These are phyloP conservation scores for Oscheius sp. DNA, from an alignment of 2,888 invertebrate species.

Conservation along the genomic window DNA sequence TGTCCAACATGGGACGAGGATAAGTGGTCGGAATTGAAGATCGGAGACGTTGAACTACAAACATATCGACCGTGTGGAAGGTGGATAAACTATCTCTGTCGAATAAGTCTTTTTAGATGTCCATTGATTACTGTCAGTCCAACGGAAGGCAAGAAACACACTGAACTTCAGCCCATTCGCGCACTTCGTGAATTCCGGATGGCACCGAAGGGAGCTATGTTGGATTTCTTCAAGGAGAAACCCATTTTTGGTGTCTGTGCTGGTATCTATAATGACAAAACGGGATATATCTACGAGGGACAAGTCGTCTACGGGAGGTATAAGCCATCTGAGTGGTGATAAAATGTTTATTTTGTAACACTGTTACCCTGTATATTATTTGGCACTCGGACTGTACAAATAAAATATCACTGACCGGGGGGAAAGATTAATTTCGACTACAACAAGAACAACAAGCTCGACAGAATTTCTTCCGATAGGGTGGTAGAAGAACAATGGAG, in stretches of 20 bases:
- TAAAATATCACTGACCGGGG: conserved; percentile 1
- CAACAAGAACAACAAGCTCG: conserved; percentile 24
- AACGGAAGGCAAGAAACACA: conserved; percentile 40
- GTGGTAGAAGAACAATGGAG: conserved; percentile 18
- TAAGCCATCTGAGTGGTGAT: conserved; percentile 35
- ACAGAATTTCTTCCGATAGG: conserved; percentile 29
- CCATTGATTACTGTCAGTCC: conserved; percentile 51
- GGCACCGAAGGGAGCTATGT: conserved; percentile 48
- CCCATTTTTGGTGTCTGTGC: conserved; percentile 49
- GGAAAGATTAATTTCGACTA: conserved; percentile 31
- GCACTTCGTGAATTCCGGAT: conserved; percentile 49
- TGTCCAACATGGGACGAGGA: conserved; percentile 63
- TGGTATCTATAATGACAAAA: conserved; percentile 1
- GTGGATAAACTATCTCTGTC: conserved; percentile 8
- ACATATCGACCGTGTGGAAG: conserved; percentile 64
- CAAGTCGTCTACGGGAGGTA: conserved; percentile 54
- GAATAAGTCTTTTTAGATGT: conserved; percentile 31
- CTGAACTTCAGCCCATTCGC: conserved; percentile 48
- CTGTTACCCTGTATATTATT: conserved; percentile 24
- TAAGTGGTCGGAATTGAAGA: conserved; percentile 59
- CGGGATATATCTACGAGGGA: conserved; percentile 47
- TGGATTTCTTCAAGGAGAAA: conserved; percentile 41
- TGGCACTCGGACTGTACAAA: conserved; percentile 26
- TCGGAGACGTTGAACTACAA: conserved; percentile 61
- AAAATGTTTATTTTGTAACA: too few species aligned